Conservation (phyloP, 1,140 invertebrate genomes). For the Trypoxylus dichotomus region DNA sequence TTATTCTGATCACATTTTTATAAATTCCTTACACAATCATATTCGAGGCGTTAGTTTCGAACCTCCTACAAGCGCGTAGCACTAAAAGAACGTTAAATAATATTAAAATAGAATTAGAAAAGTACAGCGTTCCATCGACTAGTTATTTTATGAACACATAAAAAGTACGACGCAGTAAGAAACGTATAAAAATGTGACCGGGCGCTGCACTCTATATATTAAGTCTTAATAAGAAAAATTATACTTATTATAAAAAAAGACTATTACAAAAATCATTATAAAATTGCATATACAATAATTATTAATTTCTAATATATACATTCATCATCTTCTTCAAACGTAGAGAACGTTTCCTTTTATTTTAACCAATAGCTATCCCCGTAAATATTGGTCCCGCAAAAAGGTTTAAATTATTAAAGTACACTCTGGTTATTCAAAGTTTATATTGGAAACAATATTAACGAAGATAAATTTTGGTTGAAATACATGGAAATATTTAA, state of each 20-base stretch:
- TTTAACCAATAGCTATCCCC: too few relatives aligned
- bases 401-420: too few relatives aligned
- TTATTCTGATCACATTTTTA: constrained; percentile 13
- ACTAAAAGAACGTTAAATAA: background rate
- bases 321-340: background rate
- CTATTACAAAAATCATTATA: background rate
- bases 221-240: constrained; percentile 6
- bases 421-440: too few relatives aligned
- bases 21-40: background rate
- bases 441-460: too few relatives aligned
- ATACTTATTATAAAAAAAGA: constrained; percentile 1
- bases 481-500: too few relatives aligned
- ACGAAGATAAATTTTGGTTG: too few relatives aligned
- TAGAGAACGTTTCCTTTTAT: too few relatives aligned
- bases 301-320: constrained; percentile 25
- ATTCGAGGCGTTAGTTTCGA: background rate
- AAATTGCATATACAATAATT: constrained; percentile 18
- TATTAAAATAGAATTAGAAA: constrained; percentile 3
- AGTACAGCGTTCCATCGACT: background rate
- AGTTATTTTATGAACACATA: constrained; percentile 23
- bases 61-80: background rate
- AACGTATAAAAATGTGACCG: background rate
- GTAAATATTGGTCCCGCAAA: too few relatives aligned
- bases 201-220: background rate
- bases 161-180: background rate